A percentile compares a stretch with the other conserved stretches of the same genome.
Conservation (phyloP, 2,797 vertebrate genomes). For the Psittacula derbiana region DNA sequence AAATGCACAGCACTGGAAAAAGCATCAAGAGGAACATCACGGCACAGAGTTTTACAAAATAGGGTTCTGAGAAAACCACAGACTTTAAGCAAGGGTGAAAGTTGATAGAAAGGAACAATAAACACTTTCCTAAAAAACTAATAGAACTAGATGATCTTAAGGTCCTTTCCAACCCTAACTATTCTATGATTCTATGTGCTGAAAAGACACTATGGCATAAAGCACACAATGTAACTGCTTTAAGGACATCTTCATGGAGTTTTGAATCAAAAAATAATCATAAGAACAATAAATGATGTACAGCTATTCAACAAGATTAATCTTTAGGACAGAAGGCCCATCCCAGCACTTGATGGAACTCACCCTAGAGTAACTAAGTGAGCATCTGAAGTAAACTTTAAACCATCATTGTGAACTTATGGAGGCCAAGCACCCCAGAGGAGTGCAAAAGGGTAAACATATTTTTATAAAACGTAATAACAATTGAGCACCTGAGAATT, state of each 20-base stretch:
- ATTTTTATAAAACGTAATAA: background rate
- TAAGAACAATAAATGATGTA: background rate
- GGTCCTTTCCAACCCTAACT: background rate
- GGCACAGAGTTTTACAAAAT: background rate
- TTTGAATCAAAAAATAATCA: background rate
- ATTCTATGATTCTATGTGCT: background rate
- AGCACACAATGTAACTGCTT: background rate
- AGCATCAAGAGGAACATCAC: background rate
- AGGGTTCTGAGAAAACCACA: background rate
- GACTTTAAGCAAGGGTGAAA: background rate
- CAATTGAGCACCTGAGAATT: background rate
- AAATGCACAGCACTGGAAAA: background rate
- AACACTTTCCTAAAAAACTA: background rate
- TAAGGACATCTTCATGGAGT: background rate
- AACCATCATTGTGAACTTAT: background rate
- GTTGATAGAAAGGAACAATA: background rate
- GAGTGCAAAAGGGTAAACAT: background rate
- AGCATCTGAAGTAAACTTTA: background rate
- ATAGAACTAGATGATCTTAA: background rate
- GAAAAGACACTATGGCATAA: background rate
- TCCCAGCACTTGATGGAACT: background rate
- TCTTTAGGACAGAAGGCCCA: background rate
- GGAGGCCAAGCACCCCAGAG: background rate
- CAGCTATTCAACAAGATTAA: background rate
- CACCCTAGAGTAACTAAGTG: background rate